Evolutionary conservation across 2,888 invertebrate genomes (phyloP).

Genomic region (Mesoligia furuncula): DNA sequence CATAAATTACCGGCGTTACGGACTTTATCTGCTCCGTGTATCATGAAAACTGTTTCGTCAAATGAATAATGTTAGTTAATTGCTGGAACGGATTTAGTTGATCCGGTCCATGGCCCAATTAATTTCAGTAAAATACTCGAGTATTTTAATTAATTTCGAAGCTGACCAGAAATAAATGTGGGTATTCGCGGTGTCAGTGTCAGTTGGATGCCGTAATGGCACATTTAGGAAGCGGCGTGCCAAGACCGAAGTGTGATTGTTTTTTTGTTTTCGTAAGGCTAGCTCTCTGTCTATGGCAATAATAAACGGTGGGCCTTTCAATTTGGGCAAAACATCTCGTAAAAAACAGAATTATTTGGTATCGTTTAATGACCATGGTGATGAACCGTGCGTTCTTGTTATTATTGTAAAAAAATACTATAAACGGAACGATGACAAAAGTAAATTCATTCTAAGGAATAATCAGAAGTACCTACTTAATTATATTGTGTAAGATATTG

Average conservation of each 20-base stretch:
- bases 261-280: slow-evolving; percentile 26
- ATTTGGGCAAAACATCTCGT: not conserved
- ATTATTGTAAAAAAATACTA: not conserved
- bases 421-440: not conserved
- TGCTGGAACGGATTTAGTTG: slow-evolving; percentile 44
- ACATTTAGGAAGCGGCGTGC: slow-evolving; percentile 56
- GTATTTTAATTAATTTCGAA: slow-evolving; percentile 64
- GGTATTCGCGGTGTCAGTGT: slow-evolving; percentile 54
- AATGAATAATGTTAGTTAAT: slow-evolving; percentile 51
- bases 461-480: not conserved
- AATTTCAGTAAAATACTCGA: slow-evolving; percentile 54
- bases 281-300: not conserved
- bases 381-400: not conserved
- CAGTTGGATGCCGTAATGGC: slow-evolving; percentile 53
- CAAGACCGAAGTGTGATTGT: slow-evolving; percentile 38
- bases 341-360: not conserved
- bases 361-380: not conserved
- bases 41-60: slow-evolving; percentile 52
- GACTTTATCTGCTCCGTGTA: slow-evolving; percentile 29
- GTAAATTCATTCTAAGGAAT: not conserved
- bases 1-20: slow-evolving; percentile 13
- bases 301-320: not conserved
- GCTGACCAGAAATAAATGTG: slow-evolving; percentile 59
- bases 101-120: slow-evolving; percentile 53
- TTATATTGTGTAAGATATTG: not conserved